Base-by-base conservation (phyloP, 64 coral and sea anemone genomes). In the Anthopleura sola region DNA sequence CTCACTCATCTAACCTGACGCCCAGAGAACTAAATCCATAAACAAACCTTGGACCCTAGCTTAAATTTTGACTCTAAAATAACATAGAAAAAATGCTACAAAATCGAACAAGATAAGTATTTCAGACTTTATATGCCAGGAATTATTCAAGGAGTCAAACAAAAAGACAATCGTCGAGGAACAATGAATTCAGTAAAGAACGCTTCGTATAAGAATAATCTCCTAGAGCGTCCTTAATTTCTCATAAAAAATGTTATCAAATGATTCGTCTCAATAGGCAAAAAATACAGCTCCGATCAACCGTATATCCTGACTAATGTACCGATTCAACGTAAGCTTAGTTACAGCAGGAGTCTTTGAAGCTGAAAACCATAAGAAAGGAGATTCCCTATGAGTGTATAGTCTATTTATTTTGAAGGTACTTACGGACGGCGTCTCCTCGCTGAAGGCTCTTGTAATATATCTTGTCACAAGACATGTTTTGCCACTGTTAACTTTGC, bases 401-500 rank as follows among this genome's bases (percentile, higher is more conserved):
- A 16, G 12, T 71, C 29, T 71, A 71, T 29, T 32, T 71, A 32
- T 71, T 13, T 33, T 17, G 0, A 68, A 18, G 18, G 1, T 86
- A 92, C 91, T 88, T 74, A 99, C 97, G 55, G 93, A 95, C 46
- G 97, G 97, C 19, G 93, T 94, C 84, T 99, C 97, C 50, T 94
- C 93, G 55, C 97, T 92, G 40, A 99, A 99, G n/a, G 97, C 90
- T 78, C 93, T 77, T 16, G 97, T 99, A 11, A 99, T 99, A 62
- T 95, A 99, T 39, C 97, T 87, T 1, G 97, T 99, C 18, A 99
- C 97, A 36, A 99, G 71, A 71, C 97, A 99, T 56, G 97, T 99
- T 83, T 99, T 99, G 36, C 97, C 97, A 54, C 97, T 99, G 85
- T 99, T 99, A 12, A 99, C 97, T 92, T 95, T 99, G 75, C 97